Conservation (phyloP, 2,888 invertebrate genomes). For the Marronus borbonicus region DNA sequence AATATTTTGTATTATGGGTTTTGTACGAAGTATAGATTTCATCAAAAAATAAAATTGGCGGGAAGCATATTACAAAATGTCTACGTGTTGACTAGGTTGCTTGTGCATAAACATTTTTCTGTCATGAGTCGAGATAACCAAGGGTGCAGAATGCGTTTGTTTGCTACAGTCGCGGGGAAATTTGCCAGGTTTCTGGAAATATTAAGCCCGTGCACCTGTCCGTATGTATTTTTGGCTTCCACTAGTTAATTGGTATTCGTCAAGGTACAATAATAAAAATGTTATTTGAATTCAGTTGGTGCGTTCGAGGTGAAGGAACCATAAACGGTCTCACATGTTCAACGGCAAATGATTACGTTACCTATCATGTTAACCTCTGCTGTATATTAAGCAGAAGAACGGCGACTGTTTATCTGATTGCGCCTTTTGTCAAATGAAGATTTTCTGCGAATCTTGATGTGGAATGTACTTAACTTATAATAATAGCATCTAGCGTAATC, state of each 20-base stretch:
- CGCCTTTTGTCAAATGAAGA: conserved; percentile 9
- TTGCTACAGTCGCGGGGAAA: neutral
- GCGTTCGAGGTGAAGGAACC: conserved; percentile 63
- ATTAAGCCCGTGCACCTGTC: conserved; percentile 18
- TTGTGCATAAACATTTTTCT: neutral
- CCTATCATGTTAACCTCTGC: conserved; percentile 43
- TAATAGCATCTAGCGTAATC: neutral
- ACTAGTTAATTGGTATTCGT: conserved; percentile 48
- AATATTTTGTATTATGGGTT: too few species aligned
- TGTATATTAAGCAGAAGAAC: conserved; percentile 50
- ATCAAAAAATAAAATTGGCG: too few species aligned
- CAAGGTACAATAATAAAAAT: conserved; percentile 53
- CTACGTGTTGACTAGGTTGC: too few species aligned
- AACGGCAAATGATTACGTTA: conserved; percentile 43
- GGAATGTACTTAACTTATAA: neutral
- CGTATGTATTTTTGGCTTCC: conserved; percentile 32
- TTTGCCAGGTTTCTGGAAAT: conserved; percentile 1
- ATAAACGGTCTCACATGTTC: conserved; percentile 60
- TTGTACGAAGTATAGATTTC: too few species aligned
- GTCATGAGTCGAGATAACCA: neutral
- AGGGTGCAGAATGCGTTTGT: neutral
- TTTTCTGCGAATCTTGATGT: neutral
- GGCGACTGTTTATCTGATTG: conserved; percentile 48
- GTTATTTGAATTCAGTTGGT: conserved; percentile 63
- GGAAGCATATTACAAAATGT: too few species aligned